A percentile compares a stretch with the other conserved stretches of the same genome.
Conservation (phyloP, 2,113 vertebrate species). For the Agapornis roseicollis region DNA sequence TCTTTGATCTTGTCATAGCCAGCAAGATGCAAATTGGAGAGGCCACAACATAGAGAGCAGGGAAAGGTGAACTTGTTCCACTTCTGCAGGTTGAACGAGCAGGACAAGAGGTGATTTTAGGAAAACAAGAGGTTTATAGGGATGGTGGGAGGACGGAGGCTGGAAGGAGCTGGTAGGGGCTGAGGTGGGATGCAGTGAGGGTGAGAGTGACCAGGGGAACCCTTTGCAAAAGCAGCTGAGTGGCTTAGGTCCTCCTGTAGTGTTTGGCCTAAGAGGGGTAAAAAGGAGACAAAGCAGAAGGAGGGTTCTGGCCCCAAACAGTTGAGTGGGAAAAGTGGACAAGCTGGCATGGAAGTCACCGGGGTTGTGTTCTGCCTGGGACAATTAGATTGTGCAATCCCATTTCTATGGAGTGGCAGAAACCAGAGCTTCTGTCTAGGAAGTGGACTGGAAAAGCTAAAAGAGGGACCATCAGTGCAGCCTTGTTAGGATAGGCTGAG, state of each 20-base stretch:
- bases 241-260: background rate
- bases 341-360: background rate
- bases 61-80: background rate
- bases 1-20: background rate
- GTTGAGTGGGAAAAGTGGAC: background rate
- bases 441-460: background rate
- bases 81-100: background rate
- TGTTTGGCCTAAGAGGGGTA: background rate
- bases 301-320: background rate
- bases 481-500: background rate
- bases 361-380: background rate
- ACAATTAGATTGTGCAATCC: background rate
- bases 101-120: background rate
- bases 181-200: background rate
- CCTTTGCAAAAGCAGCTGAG: background rate
- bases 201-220: accelerated
- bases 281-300: background rate
- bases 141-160: background rate
- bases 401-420: background rate
- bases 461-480: background rate
- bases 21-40: background rate
- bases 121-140: background rate
- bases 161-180: background rate
- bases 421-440: background rate
- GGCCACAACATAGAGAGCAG: background rate